Percentiles rank a stretch among this genome's conserved stretches.
Evolutionary conservation across 2,888 invertebrate genomes (phyloP).

Genomic region (Merodon equestris): DNA sequence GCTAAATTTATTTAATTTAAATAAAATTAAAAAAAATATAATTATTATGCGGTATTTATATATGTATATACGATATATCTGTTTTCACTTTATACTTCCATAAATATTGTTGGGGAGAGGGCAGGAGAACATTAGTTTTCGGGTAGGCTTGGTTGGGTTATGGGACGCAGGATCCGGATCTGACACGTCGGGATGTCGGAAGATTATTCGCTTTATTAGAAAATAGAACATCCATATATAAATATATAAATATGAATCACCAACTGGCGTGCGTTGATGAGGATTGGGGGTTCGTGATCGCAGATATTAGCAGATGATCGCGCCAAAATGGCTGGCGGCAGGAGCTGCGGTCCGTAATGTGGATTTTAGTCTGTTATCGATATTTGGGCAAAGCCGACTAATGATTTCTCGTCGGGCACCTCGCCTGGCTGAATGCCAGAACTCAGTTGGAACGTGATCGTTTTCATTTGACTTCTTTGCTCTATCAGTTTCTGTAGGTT

Average conservation of each 20-base stretch:
- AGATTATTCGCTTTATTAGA: too few relatives aligned
- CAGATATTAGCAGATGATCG: too few relatives aligned
- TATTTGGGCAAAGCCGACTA: constrained; percentile 98
- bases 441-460: constrained; percentile 92
- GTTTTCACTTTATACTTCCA: constrained; percentile 33
- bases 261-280: too few relatives aligned
- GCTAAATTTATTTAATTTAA: constrained; percentile 66
- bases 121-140: constrained; percentile 28
- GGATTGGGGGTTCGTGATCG: too few relatives aligned
- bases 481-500: constrained; percentile 95
- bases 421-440: constrained; percentile 87
- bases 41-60: constrained; percentile 52
- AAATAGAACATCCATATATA: too few relatives aligned
- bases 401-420: constrained; percentile 94
- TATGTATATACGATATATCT: constrained; percentile 46
- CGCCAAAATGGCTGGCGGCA: background rate
- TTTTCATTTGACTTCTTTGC: constrained; percentile 83
- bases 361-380: constrained; percentile 91
- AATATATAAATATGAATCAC: too few relatives aligned
- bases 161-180: too few relatives aligned
- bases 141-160: constrained; percentile 12
- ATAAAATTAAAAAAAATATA: constrained; percentile 54
- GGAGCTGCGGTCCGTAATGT: background rate
- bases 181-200: too few relatives aligned
- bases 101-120: constrained; percentile 40